Conservation (phyloP, 2,888 invertebrate species). For the Lasioglossum morio region DNA sequence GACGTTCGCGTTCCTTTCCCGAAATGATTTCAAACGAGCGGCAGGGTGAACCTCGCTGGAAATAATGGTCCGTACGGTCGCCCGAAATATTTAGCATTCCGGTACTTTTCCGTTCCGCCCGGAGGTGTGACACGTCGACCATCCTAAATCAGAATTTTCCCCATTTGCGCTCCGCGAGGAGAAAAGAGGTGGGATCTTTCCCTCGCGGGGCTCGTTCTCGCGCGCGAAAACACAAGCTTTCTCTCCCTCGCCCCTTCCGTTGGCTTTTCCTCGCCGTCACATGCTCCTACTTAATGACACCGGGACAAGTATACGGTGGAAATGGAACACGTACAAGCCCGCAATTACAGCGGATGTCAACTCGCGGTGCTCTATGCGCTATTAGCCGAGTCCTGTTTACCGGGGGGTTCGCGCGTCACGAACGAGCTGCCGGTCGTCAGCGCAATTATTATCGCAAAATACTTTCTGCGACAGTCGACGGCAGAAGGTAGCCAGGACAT, state of each 20-base stretch:
- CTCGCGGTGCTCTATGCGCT: slow-evolving; percentile 23
- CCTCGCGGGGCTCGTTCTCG: slow-evolving; percentile 23
- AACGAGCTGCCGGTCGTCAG: slow-evolving; percentile 32
- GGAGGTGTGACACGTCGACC: neutral
- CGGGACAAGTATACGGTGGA: slow-evolving; percentile 37
- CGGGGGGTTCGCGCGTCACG: slow-evolving; percentile 43
- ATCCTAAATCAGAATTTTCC: neutral
- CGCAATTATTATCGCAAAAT: slow-evolving; percentile 63
- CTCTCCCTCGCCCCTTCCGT: neutral
- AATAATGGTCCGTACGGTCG: neutral
- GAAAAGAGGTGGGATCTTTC: slow-evolving; percentile 11
- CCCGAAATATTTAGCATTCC: slow-evolving; percentile 15
- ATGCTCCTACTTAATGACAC: slow-evolving; percentile 17
- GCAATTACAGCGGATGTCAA: slow-evolving; percentile 37
- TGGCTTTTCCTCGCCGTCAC: slow-evolving; percentile 10
- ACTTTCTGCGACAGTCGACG: slow-evolving; percentile 29
- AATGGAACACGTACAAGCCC: slow-evolving; percentile 34
- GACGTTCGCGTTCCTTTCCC: neutral
- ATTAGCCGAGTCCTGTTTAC: slow-evolving; percentile 54
- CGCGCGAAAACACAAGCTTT: neutral
- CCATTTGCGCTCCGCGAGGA: neutral
- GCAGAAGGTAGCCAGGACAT: neutral
- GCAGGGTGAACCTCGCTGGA: neutral
- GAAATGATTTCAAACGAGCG: slow-evolving; percentile 9
- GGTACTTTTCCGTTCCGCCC: neutral